Percentiles rank a stretch among this genome's conserved stretches.
Conservation (phyloP, 2,797 vertebrate genomes). For the Synaphobranchus kaupii region DNA sequence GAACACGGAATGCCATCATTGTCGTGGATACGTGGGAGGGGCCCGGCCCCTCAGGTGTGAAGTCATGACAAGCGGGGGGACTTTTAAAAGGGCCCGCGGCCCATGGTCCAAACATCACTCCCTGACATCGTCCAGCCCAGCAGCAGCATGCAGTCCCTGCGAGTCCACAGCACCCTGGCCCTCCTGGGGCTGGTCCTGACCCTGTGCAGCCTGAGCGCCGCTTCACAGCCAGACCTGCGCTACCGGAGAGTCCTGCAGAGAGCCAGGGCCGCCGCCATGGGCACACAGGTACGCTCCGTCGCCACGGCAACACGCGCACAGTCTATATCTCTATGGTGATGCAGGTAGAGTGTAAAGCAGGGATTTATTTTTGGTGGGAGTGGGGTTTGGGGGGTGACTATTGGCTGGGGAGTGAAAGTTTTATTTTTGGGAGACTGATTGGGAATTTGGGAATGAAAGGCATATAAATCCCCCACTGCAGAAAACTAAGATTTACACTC, state of each 20-base stretch:
- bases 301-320: background rate
- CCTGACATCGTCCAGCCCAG: slow-evolving; percentile 28
- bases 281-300: slow-evolving; percentile 72
- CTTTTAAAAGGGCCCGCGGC: slow-evolving; percentile 67
- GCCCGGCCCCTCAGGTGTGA: slow-evolving; percentile 34
- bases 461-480: background rate
- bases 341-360: background rate
- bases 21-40: slow-evolving; percentile 35
- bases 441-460: too few species aligned
- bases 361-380: background rate
- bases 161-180: slow-evolving; percentile 78
- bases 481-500: too few species aligned
- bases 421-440: too few species aligned
- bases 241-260: slow-evolving; percentile 86
- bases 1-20: slow-evolving; percentile 61
- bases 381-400: too few species aligned
- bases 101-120: slow-evolving; percentile 20
- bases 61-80: slow-evolving; percentile 77
- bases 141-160: slow-evolving; percentile 79
- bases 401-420: too few species aligned
- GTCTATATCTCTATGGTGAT: background rate
- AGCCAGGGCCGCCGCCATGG: slow-evolving; percentile 78
- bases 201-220: slow-evolving; percentile 64
- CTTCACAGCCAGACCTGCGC: slow-evolving; percentile 78
- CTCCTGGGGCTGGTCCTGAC: slow-evolving; percentile 78